Conservation (phyloP, 2,113 vertebrate genomes). For the Atractosteus spatula region DNA sequence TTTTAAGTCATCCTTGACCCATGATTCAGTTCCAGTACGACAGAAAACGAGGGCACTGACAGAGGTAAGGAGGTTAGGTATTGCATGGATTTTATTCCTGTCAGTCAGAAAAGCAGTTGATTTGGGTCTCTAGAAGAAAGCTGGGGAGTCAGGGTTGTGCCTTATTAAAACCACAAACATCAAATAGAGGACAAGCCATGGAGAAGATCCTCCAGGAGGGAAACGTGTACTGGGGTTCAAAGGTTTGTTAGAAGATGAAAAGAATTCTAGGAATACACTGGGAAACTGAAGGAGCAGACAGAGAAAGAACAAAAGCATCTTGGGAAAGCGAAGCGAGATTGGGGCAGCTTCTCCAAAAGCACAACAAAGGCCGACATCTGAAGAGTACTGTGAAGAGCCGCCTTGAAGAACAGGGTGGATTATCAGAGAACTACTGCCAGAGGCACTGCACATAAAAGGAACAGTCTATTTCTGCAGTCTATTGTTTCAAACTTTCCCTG, state of each 20-base stretch:
- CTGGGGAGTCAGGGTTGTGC: too few relatives aligned
- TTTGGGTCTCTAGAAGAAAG: too few relatives aligned
- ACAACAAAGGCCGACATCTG: constrained; percentile 17
- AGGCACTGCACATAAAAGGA: neutral
- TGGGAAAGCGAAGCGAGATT: neutral
- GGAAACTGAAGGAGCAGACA: neutral
- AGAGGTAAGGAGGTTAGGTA: too few relatives aligned
- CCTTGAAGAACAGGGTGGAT: neutral
- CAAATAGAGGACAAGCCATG: neutral
- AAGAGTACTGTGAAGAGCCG: neutral
- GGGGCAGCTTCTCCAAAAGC: constrained; percentile 3
- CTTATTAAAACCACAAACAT: too few relatives aligned
- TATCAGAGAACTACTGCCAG: neutral
- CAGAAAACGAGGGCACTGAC: too few relatives aligned
- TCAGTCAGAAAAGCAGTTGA: too few relatives aligned
- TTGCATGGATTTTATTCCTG: too few relatives aligned
- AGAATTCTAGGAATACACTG: neutral
- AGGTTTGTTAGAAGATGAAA: constrained; percentile 14
- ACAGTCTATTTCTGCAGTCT: neutral
- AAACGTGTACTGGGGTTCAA: neutral
- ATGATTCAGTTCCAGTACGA: too few relatives aligned
- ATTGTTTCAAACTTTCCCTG: too few relatives aligned
- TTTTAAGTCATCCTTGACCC: too few relatives aligned
- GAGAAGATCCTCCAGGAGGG: neutral
- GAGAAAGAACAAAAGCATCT: neutral